A percentile compares a stretch with the other conserved stretches of the same genome.
phyloP scores from a whole-genome alignment of 23 tunicate genomes.

The Oikopleura dioica region DNA sequence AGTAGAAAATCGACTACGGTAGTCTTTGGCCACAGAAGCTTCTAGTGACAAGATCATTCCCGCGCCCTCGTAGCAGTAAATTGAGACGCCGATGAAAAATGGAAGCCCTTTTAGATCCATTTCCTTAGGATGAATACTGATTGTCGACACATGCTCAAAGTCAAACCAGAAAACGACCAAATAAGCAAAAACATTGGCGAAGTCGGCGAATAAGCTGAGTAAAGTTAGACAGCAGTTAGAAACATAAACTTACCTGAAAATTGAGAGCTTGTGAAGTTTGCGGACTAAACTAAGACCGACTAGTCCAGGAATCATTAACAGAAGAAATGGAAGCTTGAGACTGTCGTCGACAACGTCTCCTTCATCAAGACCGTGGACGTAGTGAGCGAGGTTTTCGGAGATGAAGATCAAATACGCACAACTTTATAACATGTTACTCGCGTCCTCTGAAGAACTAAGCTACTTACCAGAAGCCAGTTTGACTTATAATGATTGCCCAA shows the following conservation, averaged over 20 bases:
- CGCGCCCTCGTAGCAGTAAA: conserved; percentile 96
- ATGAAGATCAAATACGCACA: conserved; percentile 91
- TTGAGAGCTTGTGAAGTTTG: conserved; percentile 64
- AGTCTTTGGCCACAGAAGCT: conserved; percentile 46
- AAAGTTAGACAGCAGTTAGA: not conserved
- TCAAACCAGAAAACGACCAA: conserved; percentile 92
- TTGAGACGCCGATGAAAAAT: conserved; percentile 88
- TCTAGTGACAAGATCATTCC: conserved; percentile 90
- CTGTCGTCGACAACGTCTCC: conserved; percentile 14
- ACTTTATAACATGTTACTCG: no score
- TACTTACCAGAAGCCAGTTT: conserved; percentile 27
- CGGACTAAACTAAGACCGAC: conserved; percentile 54
- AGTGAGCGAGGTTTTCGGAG: conserved; percentile 63
- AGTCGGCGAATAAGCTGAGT: conserved; percentile 62
- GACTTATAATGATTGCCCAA: conserved; percentile 58
- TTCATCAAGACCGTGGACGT: conserved; percentile 15
- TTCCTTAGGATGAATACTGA: conserved; percentile 76
- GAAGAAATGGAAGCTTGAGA: conserved; percentile 21
- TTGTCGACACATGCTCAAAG: conserved; percentile 64
- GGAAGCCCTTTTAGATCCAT: conserved; percentile 73
- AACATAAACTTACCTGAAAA: conserved; percentile 35
- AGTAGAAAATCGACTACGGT: conserved; percentile 26
- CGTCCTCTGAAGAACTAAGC: conserved; percentile 21
- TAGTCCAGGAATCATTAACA: conserved; percentile 30
- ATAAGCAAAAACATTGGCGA: conserved; percentile 84